Conservation (phyloP, 2,797 vertebrate species). For the Carapus acus region DNA sequence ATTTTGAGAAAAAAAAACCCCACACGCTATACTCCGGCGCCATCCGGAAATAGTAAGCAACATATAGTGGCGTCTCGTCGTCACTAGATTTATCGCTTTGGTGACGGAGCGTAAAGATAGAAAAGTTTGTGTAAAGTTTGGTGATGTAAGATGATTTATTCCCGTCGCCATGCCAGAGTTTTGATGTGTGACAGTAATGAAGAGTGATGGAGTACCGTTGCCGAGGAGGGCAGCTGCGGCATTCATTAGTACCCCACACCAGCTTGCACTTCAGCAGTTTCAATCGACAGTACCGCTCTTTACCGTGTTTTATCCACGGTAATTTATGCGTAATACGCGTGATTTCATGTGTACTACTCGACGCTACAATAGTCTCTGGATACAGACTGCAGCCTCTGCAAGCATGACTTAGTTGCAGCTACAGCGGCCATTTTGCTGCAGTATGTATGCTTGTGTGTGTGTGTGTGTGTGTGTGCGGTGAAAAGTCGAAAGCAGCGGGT, state of each 20-base stretch:
- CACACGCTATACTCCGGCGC: conserved; percentile 20
- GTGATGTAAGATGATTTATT: conserved; percentile 87
- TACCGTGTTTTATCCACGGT: conserved; percentile 28
- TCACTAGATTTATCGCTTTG: conserved; percentile 51
- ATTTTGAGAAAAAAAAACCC: background rate
- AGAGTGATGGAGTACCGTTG: conserved; percentile 97
- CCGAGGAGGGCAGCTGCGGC: conserved; percentile 93
- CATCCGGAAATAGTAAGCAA: background rate
- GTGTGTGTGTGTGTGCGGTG: conserved; percentile 45
- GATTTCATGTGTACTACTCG: conserved; percentile 24
- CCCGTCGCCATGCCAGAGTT: conserved; percentile 83
- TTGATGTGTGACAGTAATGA: conserved; percentile 99
- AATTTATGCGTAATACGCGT: conserved; percentile 30
- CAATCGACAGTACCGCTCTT: conserved; percentile 19
- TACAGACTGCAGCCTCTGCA: conserved; percentile 14
- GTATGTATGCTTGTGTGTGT: conserved; percentile 62
- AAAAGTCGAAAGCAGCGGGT: conserved; percentile 29
- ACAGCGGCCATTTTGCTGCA: conserved; percentile 91
- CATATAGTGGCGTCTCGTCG: background rate
- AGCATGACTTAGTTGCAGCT: conserved; percentile 53
- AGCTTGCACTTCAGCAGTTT: conserved; percentile 75
- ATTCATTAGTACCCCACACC: conserved; percentile 87
- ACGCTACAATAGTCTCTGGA: conserved; percentile 19
- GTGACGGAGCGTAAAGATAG: conserved; percentile 64
- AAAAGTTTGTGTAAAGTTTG: conserved; percentile 73